Evolutionary conservation across 2,888 invertebrate genomes (phyloP).

Genomic region (Xanthia togata): DNA sequence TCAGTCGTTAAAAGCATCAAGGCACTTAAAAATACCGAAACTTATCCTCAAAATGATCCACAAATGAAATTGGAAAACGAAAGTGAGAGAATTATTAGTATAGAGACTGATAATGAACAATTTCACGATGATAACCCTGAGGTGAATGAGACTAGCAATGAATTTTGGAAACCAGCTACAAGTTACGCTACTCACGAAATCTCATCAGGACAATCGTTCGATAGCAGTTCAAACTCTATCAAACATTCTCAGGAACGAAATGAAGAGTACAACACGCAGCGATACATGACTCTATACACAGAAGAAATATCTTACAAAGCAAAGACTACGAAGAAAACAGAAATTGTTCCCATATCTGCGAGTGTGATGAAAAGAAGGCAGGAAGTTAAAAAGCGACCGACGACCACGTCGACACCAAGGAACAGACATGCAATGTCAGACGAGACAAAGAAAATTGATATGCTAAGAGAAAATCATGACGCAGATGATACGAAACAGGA

Average conservation of each 20-base stretch:
- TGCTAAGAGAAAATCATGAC: not conserved
- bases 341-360: not conserved
- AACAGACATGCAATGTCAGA: not conserved
- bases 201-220: slow-evolving; percentile 7
- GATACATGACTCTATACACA: slow-evolving; percentile 20
- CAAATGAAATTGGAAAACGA: not conserved
- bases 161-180: not conserved
- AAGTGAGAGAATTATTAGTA: not conserved
- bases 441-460: not conserved
- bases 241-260: slow-evolving; percentile 11
- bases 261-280: not conserved
- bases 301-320: slow-evolving; percentile 12
- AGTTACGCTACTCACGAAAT: not conserved
- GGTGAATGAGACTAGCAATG: not conserved
- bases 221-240: slow-evolving; percentile 35
- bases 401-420: not conserved
- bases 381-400: not conserved
- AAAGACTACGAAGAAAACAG: slow-evolving; percentile 2
- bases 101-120: not conserved
- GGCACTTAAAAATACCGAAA: rapidly evolving
- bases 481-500: not conserved
- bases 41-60: not conserved
- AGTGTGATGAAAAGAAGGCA: not conserved
- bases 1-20: not conserved
- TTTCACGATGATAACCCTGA: not conserved